phyloP scores from a whole-genome alignment of 2,888 invertebrate species.

The Hirtodrosophila confusa region DNA sequence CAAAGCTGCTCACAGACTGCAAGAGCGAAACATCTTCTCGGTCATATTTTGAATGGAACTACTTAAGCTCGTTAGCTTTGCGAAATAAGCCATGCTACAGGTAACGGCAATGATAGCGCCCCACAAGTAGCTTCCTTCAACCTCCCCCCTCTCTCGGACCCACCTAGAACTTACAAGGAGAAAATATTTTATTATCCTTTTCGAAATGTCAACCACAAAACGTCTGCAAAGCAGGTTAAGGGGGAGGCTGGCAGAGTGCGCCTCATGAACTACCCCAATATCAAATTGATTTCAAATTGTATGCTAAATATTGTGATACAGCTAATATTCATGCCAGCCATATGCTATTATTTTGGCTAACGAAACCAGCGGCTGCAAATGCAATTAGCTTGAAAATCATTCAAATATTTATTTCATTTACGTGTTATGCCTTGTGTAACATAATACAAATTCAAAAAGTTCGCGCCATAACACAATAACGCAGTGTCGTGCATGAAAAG shows the following conservation, averaged over 20 bases:
- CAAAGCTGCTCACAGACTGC: constrained; percentile 16
- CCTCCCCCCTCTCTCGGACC: background rate
- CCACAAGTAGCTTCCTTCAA: background rate
- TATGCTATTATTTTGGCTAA: too few species aligned
- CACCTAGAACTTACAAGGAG: background rate
- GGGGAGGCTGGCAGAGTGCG: too few species aligned
- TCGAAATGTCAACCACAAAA: constrained; percentile 1
- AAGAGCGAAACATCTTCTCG: constrained; percentile 24
- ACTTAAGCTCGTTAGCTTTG: constrained; percentile 63
- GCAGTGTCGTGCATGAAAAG: background rate
- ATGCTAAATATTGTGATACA: too few species aligned
- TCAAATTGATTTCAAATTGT: background rate
- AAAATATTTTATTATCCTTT: constrained; percentile 24
- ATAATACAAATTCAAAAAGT: too few species aligned
- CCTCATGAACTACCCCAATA: background rate
- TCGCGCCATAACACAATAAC: too few species aligned
- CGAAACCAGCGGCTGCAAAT: too few species aligned
- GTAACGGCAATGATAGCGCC: constrained; percentile 23
- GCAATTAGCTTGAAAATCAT: too few species aligned
- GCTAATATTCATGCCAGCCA: too few species aligned
- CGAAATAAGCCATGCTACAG: constrained; percentile 53
- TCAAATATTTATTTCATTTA: too few species aligned
- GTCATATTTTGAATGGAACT: constrained; percentile 54
- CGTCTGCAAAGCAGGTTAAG: background rate
- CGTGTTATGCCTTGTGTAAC: too few species aligned